Evolutionary conservation across 2,797 vertebrate genomes (phyloP).

Genomic region (Enteromius unitaeniatus): DNA sequence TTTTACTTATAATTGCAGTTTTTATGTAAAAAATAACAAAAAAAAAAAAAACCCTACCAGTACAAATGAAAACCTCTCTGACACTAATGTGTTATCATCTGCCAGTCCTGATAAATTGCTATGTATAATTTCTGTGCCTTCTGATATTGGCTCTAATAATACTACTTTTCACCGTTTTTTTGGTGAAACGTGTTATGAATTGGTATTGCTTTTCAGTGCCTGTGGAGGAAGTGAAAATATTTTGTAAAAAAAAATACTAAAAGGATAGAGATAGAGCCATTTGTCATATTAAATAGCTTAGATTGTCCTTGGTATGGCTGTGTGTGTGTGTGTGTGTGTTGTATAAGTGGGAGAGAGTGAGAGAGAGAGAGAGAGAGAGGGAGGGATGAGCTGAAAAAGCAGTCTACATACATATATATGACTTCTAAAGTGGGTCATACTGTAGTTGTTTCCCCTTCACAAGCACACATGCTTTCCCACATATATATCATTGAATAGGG

Average conservation of each 20-base stretch:
- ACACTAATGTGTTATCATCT: conserved; percentile 9
- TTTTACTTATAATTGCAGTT: background rate
- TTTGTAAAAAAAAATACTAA: conserved; percentile 1
- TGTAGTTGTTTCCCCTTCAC: conserved; percentile 14
- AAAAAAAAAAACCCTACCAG: background rate
- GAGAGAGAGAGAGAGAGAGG: background rate
- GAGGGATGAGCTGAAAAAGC: conserved; percentile 57
- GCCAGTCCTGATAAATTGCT: conserved; percentile 6
- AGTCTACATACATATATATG: conserved; percentile 19
- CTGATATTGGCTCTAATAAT: conserved; percentile 7
- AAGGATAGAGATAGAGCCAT: conserved; percentile 52
- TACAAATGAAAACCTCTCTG: background rate
- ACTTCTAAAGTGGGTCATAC: conserved; percentile 71
- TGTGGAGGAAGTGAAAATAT: conserved; percentile 46
- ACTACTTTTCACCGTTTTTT: conserved; percentile 34
- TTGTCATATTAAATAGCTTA: conserved; percentile 72
- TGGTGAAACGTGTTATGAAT: conserved; percentile 8
- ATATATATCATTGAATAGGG: conserved; percentile 13
- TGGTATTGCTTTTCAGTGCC: conserved; percentile 21
- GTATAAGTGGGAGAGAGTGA: conserved; percentile 25
- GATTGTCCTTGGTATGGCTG: conserved; percentile 69
- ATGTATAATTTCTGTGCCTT: background rate
- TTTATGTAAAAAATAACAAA: background rate
- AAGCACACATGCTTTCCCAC: conserved; percentile 15
- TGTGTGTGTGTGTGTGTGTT: conserved; percentile 62